Conservation (phyloP, 2,113 vertebrate species). For the Pseudonaja textilis region DNA sequence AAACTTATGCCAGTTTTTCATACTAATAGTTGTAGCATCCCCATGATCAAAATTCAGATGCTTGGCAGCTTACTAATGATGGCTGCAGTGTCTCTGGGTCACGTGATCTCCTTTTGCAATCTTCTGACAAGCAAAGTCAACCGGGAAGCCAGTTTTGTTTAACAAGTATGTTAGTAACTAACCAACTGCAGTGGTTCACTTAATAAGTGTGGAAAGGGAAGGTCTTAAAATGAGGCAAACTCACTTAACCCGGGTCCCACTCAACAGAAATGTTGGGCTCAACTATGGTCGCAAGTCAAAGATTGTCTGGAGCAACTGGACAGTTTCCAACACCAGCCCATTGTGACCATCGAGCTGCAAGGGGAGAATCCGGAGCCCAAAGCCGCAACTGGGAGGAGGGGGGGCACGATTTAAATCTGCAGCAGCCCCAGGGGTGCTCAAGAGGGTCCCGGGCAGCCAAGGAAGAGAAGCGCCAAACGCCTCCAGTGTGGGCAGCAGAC, state of each 20-base stretch:
- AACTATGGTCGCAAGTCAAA: not conserved
- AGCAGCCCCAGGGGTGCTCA: not conserved
- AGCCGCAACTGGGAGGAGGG: fast-evolving
- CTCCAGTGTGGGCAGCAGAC: no score
- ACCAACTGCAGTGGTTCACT: not conserved
- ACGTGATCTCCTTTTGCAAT: not conserved
- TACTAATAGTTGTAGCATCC: not conserved
- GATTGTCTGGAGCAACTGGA: not conserved
- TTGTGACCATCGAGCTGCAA: not conserved
- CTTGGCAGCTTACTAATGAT: not conserved
- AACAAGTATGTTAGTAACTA: not conserved
- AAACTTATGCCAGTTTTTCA: not conserved
- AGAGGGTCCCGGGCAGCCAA: not conserved
- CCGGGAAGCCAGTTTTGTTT: not conserved
- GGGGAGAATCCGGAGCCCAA: not conserved
- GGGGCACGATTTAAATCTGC: not conserved
- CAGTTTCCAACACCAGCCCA: not conserved
- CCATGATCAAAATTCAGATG: not conserved
- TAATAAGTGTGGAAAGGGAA: not conserved
- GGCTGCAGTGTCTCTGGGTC: not conserved
- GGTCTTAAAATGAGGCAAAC: not conserved
- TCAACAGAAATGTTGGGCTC: not conserved
- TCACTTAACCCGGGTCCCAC: not conserved
- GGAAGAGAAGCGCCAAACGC: not conserved
- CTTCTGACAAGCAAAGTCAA: not conserved